phyloP scores from a whole-genome alignment of 2,113 vertebrate genomes.

The Machaerirhynchus nigripectus region DNA sequence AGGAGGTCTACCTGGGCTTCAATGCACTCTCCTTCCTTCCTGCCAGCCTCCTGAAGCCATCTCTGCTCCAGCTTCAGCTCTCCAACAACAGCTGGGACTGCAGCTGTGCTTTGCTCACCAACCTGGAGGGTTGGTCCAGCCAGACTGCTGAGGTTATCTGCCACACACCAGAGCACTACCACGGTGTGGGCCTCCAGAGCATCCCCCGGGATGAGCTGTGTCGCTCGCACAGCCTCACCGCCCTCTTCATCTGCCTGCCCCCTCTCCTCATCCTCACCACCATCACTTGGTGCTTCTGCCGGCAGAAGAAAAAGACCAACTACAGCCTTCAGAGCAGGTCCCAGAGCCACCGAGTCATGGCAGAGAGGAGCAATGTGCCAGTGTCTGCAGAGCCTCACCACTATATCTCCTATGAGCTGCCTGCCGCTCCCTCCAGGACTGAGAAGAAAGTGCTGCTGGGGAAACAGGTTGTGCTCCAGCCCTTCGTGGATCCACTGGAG shows the following conservation, averaged over 20 bases:
- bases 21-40: slow-evolving; percentile 77
- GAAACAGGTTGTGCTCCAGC: slow-evolving; percentile 75
- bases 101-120: slow-evolving; percentile 75
- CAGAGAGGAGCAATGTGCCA: slow-evolving; percentile 19
- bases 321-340: slow-evolving; percentile 60
- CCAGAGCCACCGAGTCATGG: background rate
- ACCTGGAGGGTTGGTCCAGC: slow-evolving; percentile 37
- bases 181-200: slow-evolving; percentile 43
- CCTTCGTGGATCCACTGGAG: slow-evolving; percentile 64
- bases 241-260: slow-evolving; percentile 83
- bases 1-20: slow-evolving; percentile 72
- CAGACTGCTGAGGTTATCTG: slow-evolving; percentile 45
- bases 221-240: slow-evolving; percentile 69
- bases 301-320: slow-evolving; percentile 67
- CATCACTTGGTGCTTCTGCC: slow-evolving; percentile 82
- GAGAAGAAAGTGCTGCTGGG: slow-evolving; percentile 69
- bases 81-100: slow-evolving; percentile 83
- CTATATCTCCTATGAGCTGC: slow-evolving; percentile 27
- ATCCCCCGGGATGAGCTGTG: slow-evolving; percentile 71
- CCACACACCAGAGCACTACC: slow-evolving; percentile 62
- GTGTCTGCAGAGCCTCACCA: slow-evolving; percentile 46
- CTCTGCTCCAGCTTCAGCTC: slow-evolving; percentile 73
- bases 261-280: slow-evolving; percentile 68
- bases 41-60: slow-evolving; percentile 58
- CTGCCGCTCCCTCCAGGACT: background rate